Percentiles rank a stretch among this genome's conserved stretches.
phyloP scores from a whole-genome alignment of 1,140 invertebrate species.

The Littorina saxatilis region DNA sequence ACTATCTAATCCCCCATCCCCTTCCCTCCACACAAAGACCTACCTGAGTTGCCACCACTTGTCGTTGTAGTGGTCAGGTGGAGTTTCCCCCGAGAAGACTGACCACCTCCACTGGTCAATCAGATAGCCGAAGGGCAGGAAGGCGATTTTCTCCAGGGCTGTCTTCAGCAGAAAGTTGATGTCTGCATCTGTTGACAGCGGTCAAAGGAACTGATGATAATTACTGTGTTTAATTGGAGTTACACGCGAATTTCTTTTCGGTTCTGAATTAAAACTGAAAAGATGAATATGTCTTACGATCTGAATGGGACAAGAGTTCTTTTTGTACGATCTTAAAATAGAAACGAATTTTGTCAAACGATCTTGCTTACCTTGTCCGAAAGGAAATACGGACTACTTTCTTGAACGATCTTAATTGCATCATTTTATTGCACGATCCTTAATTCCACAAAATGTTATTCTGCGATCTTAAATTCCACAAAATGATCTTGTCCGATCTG shows the following conservation, averaged over 20 bases:
- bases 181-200: slow-evolving; percentile 81
- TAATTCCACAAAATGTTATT: too few species aligned
- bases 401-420: too few species aligned
- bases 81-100: slow-evolving; percentile 84
- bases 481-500: too few species aligned
- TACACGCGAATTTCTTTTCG: neutral
- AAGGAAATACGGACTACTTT: too few species aligned
- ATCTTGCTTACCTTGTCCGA: too few species aligned
- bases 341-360: too few species aligned
- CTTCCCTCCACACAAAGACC: too few species aligned
- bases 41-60: slow-evolving; percentile 70
- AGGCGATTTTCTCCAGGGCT: slow-evolving; percentile 90
- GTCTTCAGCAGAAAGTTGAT: slow-evolving; percentile 88
- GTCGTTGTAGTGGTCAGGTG: slow-evolving; percentile 63
- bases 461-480: too few species aligned
- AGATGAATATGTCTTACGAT: neutral
- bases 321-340: too few species aligned
- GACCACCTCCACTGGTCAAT: slow-evolving; percentile 92
- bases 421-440: too few species aligned
- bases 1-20: too few species aligned
- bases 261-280: neutral
- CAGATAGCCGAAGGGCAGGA: slow-evolving; percentile 91
- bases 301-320: too few species aligned
- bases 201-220: neutral
- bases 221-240: slow-evolving; percentile 66